These are phyloP conservation scores for Poecilia gillii DNA, from an alignment of 2,797 vertebrate species.

Conservation along the genomic window DNA sequence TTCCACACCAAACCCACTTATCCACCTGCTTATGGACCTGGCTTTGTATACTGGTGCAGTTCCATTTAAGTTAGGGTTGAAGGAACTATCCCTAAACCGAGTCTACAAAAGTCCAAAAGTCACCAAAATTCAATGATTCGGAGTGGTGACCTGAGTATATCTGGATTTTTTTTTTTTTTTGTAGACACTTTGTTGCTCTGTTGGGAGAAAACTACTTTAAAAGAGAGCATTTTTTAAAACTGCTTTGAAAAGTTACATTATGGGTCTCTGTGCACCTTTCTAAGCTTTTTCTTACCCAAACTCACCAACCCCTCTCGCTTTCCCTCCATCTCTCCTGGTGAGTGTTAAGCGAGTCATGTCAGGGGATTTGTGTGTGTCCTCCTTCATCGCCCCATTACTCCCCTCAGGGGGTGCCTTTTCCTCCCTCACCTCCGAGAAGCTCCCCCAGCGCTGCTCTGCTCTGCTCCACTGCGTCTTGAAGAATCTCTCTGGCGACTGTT, in stretches of 20 bases:
- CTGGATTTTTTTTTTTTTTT: neutral
- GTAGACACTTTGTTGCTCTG: neutral
- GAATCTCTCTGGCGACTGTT: conserved; percentile 88
- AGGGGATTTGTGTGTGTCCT: conserved; percentile 86
- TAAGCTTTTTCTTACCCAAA: conserved; percentile 48
- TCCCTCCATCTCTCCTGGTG: conserved; percentile 77
- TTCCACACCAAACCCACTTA: neutral
- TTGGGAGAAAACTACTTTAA: neutral
- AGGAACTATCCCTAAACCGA: neutral
- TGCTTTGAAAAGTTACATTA: conserved; percentile 32
- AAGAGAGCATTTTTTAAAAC: neutral
- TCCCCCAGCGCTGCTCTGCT: conserved; percentile 89
- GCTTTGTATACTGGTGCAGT: neutral
- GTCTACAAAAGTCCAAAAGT: neutral
- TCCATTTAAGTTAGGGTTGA: neutral
- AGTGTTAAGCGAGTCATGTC: conserved; percentile 94
- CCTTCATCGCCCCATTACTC: conserved; percentile 91
- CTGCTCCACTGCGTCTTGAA: conserved; percentile 91
- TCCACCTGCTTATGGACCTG: neutral
- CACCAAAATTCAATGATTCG: neutral
- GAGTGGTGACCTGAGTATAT: neutral
- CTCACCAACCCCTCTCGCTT: conserved; percentile 74
- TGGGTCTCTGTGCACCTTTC: conserved; percentile 36
- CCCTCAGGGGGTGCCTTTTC: conserved; percentile 74
- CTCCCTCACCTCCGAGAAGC: conserved; percentile 93